Percentiles rank a stretch among this genome's conserved stretches.
phyloP scores from a whole-genome alignment of 2,797 vertebrate genomes.

The Falco novaeseelandiae region DNA sequence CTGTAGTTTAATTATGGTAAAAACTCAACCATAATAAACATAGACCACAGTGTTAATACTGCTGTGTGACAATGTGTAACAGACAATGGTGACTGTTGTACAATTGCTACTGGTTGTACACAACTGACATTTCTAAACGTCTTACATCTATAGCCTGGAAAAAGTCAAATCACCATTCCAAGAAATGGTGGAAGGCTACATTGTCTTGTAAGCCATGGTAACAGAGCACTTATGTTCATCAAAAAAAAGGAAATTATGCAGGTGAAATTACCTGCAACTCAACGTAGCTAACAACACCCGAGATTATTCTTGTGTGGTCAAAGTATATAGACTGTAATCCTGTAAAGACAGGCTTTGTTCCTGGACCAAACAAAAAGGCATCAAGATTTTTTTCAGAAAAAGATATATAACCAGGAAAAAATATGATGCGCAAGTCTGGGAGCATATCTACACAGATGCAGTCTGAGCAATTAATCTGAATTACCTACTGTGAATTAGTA shows the following conservation, averaged over 20 bases:
- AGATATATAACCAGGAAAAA: not conserved
- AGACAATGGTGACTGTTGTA: not conserved
- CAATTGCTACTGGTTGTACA: not conserved
- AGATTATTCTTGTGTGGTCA: not conserved
- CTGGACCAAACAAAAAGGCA: not conserved
- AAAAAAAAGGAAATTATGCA: not conserved
- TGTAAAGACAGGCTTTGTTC: not conserved
- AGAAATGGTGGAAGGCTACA: too few species aligned
- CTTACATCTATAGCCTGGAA: not conserved
- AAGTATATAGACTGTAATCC: not conserved
- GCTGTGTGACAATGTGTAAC: not conserved
- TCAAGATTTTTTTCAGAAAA: not conserved
- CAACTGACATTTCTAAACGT: not conserved
- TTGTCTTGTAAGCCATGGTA: not conserved
- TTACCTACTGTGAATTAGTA: not conserved
- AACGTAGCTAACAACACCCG: not conserved
- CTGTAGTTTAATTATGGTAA: not conserved
- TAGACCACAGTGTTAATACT: not conserved
- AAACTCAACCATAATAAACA: not conserved
- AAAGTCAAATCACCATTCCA: not conserved
- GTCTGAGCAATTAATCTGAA: not conserved
- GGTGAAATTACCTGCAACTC: not conserved
- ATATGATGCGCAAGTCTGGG: accelerated
- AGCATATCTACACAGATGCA: not conserved
- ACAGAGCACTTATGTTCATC: not conserved